Conservation (phyloP, 2,888 invertebrate genomes). For the Xestobium rufovillosum region DNA sequence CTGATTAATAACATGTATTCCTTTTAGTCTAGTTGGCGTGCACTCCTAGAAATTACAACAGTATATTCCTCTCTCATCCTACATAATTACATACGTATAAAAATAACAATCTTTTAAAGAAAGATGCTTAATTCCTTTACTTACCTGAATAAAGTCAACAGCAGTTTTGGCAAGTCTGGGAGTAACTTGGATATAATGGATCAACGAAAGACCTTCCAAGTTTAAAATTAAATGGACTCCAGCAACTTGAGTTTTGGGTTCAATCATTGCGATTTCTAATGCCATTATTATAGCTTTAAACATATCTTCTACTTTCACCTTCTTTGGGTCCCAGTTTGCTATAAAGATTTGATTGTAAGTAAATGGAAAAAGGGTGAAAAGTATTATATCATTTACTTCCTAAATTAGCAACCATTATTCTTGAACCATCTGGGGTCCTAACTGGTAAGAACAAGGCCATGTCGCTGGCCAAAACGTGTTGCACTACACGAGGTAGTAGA, state of each 20-base stretch:
- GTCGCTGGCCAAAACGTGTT: constrained; percentile 56
- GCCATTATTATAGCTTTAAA: constrained; percentile 63
- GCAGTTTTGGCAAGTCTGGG: constrained; percentile 68
- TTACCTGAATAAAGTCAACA: constrained; percentile 64
- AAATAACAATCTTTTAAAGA: too few relatives aligned
- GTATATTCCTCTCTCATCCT: constrained; percentile 6
- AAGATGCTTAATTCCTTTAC: too few relatives aligned
- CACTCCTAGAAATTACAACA: constrained; percentile 59
- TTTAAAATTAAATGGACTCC: constrained; percentile 69
- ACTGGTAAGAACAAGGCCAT: constrained; percentile 62
- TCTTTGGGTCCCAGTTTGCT: constrained; percentile 71
- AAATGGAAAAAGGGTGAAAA: too few relatives aligned
- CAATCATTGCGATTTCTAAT: constrained; percentile 68
- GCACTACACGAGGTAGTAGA: constrained; percentile 55
- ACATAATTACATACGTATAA: not conserved
- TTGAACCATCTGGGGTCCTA: constrained; percentile 58
- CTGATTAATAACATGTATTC: constrained; percentile 82
- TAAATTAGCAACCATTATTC: constrained; percentile 61
- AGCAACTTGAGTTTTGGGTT: constrained; percentile 69
- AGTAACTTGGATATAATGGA: constrained; percentile 67
- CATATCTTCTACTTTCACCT: constrained; percentile 58
- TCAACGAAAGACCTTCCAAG: constrained; percentile 65
- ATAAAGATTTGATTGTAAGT: too few relatives aligned
- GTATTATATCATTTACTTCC: constrained; percentile 63
- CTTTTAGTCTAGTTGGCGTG: constrained; percentile 74